Conservation (phyloP, 2,888 invertebrate genomes). For the Liopterus haemorrhoidalis region DNA sequence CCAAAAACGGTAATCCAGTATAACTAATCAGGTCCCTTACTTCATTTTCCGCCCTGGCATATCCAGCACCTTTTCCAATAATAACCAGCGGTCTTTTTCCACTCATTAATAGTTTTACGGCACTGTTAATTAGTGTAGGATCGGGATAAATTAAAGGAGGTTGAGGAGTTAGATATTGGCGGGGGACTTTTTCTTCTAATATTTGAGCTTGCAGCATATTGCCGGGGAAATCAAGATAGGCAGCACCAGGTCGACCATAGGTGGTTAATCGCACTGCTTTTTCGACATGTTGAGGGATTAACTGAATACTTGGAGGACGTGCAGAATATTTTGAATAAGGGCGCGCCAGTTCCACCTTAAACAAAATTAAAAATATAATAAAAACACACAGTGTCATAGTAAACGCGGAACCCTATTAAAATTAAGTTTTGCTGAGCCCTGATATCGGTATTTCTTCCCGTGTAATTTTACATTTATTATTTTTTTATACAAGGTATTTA, state of each 20-base stretch:
- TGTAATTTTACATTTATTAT: too few relatives aligned
- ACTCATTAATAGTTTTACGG: conserved; percentile 59
- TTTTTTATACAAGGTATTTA: too few relatives aligned
- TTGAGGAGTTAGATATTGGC: conserved; percentile 52
- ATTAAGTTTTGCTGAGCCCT: neutral
- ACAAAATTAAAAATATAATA: conserved; percentile 14
- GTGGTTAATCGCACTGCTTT: conserved; percentile 79
- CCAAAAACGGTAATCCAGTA: conserved; percentile 79
- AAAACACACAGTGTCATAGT: too few relatives aligned
- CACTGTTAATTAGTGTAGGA: conserved; percentile 59
- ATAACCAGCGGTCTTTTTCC: conserved; percentile 75
- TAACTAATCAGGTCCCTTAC: conserved; percentile 62
- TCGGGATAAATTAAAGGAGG: conserved; percentile 67
- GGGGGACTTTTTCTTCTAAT: conserved; percentile 40
- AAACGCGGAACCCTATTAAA: too few relatives aligned
- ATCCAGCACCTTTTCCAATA: conserved; percentile 68
- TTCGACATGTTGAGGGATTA: conserved; percentile 87
- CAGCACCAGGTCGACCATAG: conserved; percentile 84
- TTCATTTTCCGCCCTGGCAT: conserved; percentile 68
- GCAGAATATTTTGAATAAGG: conserved; percentile 88
- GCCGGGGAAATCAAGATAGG: conserved; percentile 88
- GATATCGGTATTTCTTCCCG: conserved; percentile 1
- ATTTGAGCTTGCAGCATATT: conserved; percentile 61
- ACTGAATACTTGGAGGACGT: conserved; percentile 71
- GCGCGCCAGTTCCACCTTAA: conserved; percentile 72